phyloP scores from a whole-genome alignment of 2,113 vertebrate species.

The Martes martes region DNA sequence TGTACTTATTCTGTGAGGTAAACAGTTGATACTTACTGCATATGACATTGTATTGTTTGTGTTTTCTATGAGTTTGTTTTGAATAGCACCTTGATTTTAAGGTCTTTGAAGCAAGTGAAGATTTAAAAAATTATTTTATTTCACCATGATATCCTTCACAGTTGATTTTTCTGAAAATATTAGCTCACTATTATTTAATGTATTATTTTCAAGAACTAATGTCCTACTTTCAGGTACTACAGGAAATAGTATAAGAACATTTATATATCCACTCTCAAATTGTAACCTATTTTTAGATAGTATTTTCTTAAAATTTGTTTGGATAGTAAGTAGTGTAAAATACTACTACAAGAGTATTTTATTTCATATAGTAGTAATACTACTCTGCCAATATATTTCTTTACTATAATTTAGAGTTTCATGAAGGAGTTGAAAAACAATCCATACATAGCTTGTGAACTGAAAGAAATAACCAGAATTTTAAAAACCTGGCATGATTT shows the following conservation, averaged over 20 bases:
- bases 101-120: neutral
- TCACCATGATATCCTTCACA: neutral
- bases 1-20: neutral
- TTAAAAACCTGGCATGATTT: neutral
- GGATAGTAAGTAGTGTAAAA: neutral
- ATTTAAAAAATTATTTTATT: neutral
- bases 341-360: neutral
- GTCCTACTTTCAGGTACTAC: neutral
- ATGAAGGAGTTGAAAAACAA: neutral
- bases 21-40: neutral
- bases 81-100: neutral
- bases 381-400: neutral
- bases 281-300: neutral
- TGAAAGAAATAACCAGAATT: neutral
- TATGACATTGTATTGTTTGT: neutral
- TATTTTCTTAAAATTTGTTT: neutral
- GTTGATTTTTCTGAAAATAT: neutral
- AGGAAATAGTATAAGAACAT: neutral
- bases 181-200: neutral
- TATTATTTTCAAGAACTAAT: neutral
- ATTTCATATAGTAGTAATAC: neutral
- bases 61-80: neutral
- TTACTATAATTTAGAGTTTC: neutral
- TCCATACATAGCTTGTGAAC: neutral
- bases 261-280: neutral